phyloP scores from a whole-genome alignment of 2,888 invertebrate species.

The Empis livida region DNA sequence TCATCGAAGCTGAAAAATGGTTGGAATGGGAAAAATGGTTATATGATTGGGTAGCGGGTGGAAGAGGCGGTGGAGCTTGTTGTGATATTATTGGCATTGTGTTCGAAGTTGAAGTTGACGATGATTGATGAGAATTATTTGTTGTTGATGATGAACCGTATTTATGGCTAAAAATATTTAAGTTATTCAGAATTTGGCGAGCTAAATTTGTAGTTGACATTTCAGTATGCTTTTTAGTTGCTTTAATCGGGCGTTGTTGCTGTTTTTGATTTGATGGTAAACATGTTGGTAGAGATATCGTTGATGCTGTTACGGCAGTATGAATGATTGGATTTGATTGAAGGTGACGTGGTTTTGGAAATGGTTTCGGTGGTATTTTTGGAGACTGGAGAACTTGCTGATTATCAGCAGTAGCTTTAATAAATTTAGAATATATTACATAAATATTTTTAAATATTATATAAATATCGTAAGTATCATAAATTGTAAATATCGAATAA shows the following conservation, averaged over 20 bases:
- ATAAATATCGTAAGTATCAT: no score
- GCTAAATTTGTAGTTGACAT: constrained; percentile 49
- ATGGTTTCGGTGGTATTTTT: constrained; percentile 19
- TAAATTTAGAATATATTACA: background rate
- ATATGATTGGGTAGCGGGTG: constrained; percentile 17
- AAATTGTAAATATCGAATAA: no score
- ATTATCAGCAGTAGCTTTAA: constrained; percentile 7
- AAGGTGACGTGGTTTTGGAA: constrained; percentile 17
- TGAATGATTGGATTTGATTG: constrained; percentile 12
- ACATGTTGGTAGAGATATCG: constrained; percentile 3
- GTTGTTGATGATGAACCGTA: constrained; percentile 5
- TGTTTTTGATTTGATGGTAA: constrained; percentile 7
- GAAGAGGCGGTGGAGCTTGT: constrained; percentile 7
- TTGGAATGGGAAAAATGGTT: constrained; percentile 27
- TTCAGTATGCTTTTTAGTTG: constrained; percentile 28
- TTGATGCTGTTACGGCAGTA: background rate
- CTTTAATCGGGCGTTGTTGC: constrained; percentile 12
- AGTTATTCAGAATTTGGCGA: constrained; percentile 63
- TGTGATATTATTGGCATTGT: constrained; percentile 1
- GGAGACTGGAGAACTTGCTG: constrained; percentile 13
- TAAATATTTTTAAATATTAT: no score
- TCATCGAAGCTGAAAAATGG: constrained; percentile 30
- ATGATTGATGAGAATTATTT: constrained; percentile 13
- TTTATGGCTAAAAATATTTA: constrained; percentile 55
- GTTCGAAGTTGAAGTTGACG: constrained; percentile 13